A percentile compares a stretch with the other conserved stretches of the same genome.
These are phyloP conservation scores for Athalia cordata DNA, from an alignment of 2,888 invertebrate genomes.

Conservation along the genomic window DNA sequence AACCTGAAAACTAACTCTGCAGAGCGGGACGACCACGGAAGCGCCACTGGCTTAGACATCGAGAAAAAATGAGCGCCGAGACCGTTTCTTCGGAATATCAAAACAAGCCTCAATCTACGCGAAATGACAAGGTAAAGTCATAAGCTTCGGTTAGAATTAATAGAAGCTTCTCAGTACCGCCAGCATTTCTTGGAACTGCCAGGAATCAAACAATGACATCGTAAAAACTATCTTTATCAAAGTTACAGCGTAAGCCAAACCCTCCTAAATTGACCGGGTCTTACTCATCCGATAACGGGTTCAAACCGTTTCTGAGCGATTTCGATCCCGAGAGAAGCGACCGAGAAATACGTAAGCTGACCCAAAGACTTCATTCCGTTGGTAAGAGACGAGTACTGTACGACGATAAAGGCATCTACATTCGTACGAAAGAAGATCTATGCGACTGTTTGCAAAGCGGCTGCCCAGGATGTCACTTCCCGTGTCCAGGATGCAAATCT, in stretches of 20 bases:
- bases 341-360: conserved; percentile 85
- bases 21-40: too few relatives aligned
- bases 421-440: conserved; percentile 82
- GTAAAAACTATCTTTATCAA: neutral
- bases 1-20: too few relatives aligned
- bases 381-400: conserved; percentile 79
- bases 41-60: too few relatives aligned
- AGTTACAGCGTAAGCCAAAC: neutral
- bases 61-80: too few relatives aligned
- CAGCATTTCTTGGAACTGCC: too few relatives aligned
- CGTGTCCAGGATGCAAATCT: conserved; percentile 84
- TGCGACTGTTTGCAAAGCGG: conserved; percentile 89
- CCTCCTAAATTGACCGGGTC: neutral
- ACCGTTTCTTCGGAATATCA: too few relatives aligned
- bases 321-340: conserved; percentile 88
- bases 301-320: conserved; percentile 74
- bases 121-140: too few relatives aligned
- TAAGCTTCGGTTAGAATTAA: too few relatives aligned
- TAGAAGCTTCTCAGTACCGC: too few relatives aligned
- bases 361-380: conserved; percentile 78
- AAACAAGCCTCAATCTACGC: too few relatives aligned
- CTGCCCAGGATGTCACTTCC: conserved; percentile 91
- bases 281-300: conserved; percentile 39
- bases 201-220: too few relatives aligned
- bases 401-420: conserved; percentile 82